phyloP scores from a whole-genome alignment of 2,113 vertebrate species.

The Brachypteracias leptosomus region DNA sequence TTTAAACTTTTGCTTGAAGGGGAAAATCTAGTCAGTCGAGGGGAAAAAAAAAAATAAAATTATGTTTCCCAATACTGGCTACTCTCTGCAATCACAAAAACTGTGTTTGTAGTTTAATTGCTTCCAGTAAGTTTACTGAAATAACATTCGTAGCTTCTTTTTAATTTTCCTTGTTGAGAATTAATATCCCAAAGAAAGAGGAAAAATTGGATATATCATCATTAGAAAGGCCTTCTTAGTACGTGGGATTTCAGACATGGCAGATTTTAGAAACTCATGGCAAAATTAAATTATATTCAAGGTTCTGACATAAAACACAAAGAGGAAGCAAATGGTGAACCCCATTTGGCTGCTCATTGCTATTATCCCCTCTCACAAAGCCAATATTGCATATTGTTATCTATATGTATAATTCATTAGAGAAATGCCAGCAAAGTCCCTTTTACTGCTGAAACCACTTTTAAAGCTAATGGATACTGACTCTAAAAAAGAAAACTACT shows the following conservation, averaged over 20 bases:
- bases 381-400: not conserved
- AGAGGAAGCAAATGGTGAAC: not conserved
- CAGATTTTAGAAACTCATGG: slow-evolving; percentile 43
- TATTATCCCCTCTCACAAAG: not conserved
- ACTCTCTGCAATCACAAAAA: not conserved
- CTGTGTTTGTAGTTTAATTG: slow-evolving; percentile 28
- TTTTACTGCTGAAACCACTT: not conserved
- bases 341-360: not conserved
- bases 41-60: not conserved
- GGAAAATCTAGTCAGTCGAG: not conserved
- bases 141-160: not conserved
- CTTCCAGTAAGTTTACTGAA: slow-evolving; percentile 35
- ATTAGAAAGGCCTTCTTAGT: not conserved
- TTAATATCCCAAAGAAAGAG: slow-evolving; percentile 9
- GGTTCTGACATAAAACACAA: not conserved
- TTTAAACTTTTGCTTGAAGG: not conserved
- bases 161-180: slow-evolving; percentile 17
- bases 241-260: slow-evolving; percentile 23
- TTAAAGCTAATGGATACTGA: not conserved
- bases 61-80: not conserved
- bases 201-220: not conserved
- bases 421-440: not conserved
- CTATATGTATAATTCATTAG: not conserved
- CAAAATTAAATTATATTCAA: slow-evolving; percentile 58
- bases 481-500: not conserved